A percentile compares a stretch with the other conserved stretches of the same genome.
Conservation (phyloP, 2,113 vertebrate genomes). For the Carlito syrichta region DNA sequence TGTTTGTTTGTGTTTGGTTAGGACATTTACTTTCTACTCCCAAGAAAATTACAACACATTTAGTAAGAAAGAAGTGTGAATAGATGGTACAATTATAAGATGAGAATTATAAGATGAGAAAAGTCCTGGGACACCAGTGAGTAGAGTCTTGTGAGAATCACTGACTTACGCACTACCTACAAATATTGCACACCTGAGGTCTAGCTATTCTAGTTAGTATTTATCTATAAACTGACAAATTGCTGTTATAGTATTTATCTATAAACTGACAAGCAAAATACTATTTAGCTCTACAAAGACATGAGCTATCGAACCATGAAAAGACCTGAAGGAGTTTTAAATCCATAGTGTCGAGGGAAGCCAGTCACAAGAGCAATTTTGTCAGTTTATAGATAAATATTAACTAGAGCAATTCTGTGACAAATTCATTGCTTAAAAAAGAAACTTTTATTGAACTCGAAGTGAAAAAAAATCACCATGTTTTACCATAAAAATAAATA, state of each 20-base stretch:
- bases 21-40: not conserved
- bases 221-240: not conserved
- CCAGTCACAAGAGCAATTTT: too few species aligned
- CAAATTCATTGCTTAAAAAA: too few species aligned
- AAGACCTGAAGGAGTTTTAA: too few species aligned
- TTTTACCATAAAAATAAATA: not conserved
- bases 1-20: not conserved
- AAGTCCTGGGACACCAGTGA: not conserved
- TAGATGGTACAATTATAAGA: not conserved
- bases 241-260: not conserved
- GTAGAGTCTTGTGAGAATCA: too few species aligned
- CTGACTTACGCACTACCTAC: too few species aligned
- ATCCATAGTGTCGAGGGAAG: too few species aligned
- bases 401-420: too few species aligned
- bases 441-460: not conserved
- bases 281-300: too few species aligned
- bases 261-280: too few species aligned
- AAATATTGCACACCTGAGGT: not conserved
- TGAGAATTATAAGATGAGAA: too few species aligned
- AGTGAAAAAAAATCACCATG: not conserved
- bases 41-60: not conserved
- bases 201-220: not conserved
- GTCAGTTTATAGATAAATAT: too few species aligned
- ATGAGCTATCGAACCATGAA: too few species aligned
- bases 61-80: not conserved